Evolutionary conservation across 2,797 vertebrate genomes (phyloP), one percentile per base, ranked within the genome.

Genomic region (Crenichthys baileyi): DNA sequence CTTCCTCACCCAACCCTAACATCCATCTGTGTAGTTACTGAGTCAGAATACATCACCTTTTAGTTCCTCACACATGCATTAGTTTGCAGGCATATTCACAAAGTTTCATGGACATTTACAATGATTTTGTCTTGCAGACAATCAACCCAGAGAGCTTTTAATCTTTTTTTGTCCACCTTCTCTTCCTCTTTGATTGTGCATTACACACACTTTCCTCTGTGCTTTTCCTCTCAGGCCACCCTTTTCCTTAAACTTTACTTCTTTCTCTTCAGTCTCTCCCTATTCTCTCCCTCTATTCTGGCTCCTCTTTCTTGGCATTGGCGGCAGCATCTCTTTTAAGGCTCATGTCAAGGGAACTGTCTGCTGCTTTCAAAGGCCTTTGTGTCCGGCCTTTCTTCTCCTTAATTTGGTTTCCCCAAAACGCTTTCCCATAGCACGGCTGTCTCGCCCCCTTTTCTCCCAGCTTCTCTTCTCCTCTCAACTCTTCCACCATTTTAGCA

Each of bases 321-420:
- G 88, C 81, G 53, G 91, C 93, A 93, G 94, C 92, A 94, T 94
- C 93, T 94, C 94, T 95, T 94, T 95, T 94, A 93, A 93, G 93
- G 93, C 92, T 88, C 91, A 92, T 92, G 92, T 95, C 93, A 95
- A 93, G 93, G 90, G 94, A 95, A 93, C 95, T 95, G 95, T 95
- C 95, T 95, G 94, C 91, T 72, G 79, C 90, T 94, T 92, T 93
- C 90, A 91, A 92, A 93, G 89, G 89, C 90, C 87, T 94, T 94
- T 94, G 94, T 94, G 88, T 92, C 90, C 82, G 13, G 81, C 89
- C 91, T 94, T 94, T 94, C 93, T 94, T 93, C 85, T 84, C 90
- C 87, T 90, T 94, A 90, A 93, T 93, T 93, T 91, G 92, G 90
- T 94, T 94, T 92, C 90, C 82, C 92, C 87, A 87, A 94, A 95